Evolutionary conservation across 2,888 invertebrate genomes (phyloP).

Genomic region (Linyphia triangularis): DNA sequence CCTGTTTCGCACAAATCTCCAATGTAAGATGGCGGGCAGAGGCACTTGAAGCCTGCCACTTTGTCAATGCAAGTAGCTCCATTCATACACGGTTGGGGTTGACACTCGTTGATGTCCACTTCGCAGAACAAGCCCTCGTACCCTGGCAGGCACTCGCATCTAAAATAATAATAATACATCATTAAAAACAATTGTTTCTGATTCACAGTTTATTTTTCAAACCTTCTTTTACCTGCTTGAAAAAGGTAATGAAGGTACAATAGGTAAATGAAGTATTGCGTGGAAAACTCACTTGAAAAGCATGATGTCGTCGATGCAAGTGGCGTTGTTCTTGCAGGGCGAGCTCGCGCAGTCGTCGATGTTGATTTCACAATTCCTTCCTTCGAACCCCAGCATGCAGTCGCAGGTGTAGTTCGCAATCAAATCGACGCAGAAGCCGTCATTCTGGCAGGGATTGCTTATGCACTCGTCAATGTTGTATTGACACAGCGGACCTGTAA

Average conservation of each 20-base stretch:
- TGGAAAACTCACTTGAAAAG: conserved; percentile 68
- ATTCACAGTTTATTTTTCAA: too few species aligned
- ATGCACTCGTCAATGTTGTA: conserved; percentile 83
- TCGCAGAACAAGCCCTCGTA: conserved; percentile 82
- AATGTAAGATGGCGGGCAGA: conserved; percentile 77
- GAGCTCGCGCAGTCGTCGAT: conserved; percentile 78
- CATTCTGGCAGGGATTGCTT: conserved; percentile 82
- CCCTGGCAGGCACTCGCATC: conserved; percentile 83
- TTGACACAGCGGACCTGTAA: conserved; percentile 82
- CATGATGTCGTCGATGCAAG: conserved; percentile 78
- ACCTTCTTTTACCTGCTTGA: too few species aligned
- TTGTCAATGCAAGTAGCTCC: conserved; percentile 77
- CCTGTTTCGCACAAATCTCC: conserved; percentile 77
- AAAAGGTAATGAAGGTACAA: neutral
- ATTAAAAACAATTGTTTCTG: too few species aligned
- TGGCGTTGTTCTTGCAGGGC: conserved; percentile 79
- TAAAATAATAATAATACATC: conserved; percentile 76
- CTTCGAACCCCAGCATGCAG: conserved; percentile 78
- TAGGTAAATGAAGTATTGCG: neutral
- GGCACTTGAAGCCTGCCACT: conserved; percentile 76
- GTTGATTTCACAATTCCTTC: conserved; percentile 77
- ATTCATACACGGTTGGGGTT: conserved; percentile 78
- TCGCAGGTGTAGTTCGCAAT: conserved; percentile 77
- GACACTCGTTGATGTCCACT: conserved; percentile 81
- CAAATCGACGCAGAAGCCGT: conserved; percentile 80